phyloP scores from a whole-genome alignment of 1,140 invertebrate species.

The Drosophila persimilis region DNA sequence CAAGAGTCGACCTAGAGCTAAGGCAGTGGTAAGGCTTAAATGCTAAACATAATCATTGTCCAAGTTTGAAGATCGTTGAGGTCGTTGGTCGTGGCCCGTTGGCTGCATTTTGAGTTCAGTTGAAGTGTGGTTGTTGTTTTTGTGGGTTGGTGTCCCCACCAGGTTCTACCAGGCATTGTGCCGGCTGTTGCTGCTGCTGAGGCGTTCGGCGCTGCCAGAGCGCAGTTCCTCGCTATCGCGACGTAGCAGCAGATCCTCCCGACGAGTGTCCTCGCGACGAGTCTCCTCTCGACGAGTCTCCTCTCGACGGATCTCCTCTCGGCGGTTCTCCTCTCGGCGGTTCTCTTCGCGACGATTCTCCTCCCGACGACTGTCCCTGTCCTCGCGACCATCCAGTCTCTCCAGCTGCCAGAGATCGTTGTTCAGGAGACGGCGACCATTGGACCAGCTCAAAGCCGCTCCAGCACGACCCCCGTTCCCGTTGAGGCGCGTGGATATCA shows the following conservation, averaged over 20 bases:
- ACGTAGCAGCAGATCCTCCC: background rate
- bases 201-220: conserved; percentile 29
- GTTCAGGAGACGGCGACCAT: conserved; percentile 55
- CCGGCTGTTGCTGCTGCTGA: conserved; percentile 26
- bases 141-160: too few relatives aligned
- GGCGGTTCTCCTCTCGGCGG: conserved; percentile 17
- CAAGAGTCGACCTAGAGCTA: conserved; percentile 39
- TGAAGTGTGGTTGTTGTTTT: conserved; percentile 24
- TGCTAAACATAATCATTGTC: conserved; percentile 53
- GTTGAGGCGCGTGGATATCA: conserved; percentile 69
- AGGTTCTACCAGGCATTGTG: conserved; percentile 49
- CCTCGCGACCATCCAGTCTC: conserved; percentile 44
- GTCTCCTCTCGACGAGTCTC: conserved; percentile 31
- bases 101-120: conserved; percentile 64
- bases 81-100: conserved; percentile 30
- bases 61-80: conserved; percentile 46
- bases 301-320: conserved; percentile 13
- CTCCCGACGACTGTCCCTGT: conserved; percentile 32
- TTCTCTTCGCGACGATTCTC: conserved; percentile 28
- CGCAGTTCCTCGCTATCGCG: conserved; percentile 39
- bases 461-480: conserved; percentile 58
- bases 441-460: conserved; percentile 57
- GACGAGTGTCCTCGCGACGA: conserved; percentile 17
- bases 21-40: background rate
- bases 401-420: conserved; percentile 67